These are phyloP conservation scores for Serinus canaria DNA, from an alignment of 2,113 vertebrate genomes.

Conservation along the genomic window DNA sequence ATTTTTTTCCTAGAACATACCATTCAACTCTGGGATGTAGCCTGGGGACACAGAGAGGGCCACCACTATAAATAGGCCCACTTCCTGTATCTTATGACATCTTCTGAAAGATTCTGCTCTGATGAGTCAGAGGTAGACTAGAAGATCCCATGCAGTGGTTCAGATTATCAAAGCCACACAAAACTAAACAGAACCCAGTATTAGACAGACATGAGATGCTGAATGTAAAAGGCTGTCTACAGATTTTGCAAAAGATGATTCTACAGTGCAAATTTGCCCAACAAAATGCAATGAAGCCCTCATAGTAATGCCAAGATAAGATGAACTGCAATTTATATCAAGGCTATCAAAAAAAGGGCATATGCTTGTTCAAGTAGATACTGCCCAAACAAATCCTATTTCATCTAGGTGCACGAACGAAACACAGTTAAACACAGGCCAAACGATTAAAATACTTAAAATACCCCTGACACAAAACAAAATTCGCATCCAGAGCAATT, in stretches of 20 bases:
- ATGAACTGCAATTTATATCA: neutral
- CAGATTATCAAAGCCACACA: neutral
- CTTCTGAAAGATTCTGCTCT: neutral
- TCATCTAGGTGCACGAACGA: neutral
- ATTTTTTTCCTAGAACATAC: neutral
- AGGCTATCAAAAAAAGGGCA: neutral
- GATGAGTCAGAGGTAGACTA: neutral
- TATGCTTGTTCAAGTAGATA: neutral
- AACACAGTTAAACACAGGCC: neutral
- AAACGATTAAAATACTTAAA: neutral
- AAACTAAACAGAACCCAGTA: neutral
- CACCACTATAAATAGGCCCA: neutral
- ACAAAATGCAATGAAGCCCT: neutral
- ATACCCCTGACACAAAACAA: neutral
- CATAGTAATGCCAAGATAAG: neutral
- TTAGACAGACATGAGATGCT: neutral
- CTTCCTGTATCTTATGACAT: neutral
- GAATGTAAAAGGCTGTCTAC: neutral
- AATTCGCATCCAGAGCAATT: neutral
- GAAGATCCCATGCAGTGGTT: neutral
- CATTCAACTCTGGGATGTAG: neutral
- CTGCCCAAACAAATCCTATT: neutral
- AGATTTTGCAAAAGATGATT: neutral
- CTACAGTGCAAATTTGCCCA: neutral
- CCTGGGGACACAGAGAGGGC: neutral